Evolutionary conservation across 2,113 vertebrate genomes (phyloP).

Genomic region (Podarcis muralis): DNA sequence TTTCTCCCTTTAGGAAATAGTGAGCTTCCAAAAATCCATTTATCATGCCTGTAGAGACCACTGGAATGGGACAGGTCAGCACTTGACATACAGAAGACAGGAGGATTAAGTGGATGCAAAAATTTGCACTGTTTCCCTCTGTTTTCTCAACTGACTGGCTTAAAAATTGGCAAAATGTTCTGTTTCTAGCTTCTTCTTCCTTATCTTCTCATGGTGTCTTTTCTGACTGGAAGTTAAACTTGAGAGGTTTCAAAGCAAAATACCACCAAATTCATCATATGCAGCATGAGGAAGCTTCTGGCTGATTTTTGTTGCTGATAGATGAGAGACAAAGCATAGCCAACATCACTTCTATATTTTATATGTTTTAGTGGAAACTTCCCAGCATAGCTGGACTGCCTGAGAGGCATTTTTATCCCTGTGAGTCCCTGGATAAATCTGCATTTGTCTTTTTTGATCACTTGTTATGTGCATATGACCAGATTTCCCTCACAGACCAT

Average conservation of each 20-base stretch:
- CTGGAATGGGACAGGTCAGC: not conserved
- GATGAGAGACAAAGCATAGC: not conserved
- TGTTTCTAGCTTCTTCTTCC: not conserved
- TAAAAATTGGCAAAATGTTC: not conserved
- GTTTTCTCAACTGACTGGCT: not conserved
- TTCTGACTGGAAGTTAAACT: not conserved
- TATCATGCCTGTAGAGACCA: not conserved
- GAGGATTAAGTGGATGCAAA: not conserved
- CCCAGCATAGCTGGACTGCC: not conserved
- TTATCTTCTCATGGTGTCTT: not conserved
- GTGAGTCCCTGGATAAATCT: not conserved
- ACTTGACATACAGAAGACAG: not conserved
- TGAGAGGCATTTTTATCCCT: not conserved
- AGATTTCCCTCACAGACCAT: not conserved
- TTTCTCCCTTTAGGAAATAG: not conserved
- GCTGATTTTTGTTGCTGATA: not conserved
- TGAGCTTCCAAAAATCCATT: not conserved
- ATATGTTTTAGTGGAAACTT: not conserved
- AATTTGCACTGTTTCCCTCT: fast-evolving
- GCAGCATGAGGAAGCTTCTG: not conserved
- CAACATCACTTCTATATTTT: not conserved
- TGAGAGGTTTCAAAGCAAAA: not conserved
- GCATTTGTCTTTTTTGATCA: not conserved
- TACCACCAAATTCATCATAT: not conserved
- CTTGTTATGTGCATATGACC: not conserved